These are phyloP conservation scores for Pleuronectes platessa DNA, from an alignment of 2,113 vertebrate genomes.

Conservation along the genomic window DNA sequence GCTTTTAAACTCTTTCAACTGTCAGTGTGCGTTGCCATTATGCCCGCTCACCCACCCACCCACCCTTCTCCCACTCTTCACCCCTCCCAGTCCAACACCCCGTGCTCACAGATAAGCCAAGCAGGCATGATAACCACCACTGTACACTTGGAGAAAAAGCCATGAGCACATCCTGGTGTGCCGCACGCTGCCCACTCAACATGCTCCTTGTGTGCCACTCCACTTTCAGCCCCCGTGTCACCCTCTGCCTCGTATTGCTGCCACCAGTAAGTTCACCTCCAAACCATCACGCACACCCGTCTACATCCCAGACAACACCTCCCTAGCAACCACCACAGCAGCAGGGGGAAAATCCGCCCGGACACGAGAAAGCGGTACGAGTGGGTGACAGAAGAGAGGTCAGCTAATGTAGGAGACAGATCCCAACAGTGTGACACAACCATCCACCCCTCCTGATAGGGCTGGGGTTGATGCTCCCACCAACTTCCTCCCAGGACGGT, in stretches of 20 bases:
- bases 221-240: slow-evolving; percentile 26
- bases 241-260: slow-evolving; percentile 15
- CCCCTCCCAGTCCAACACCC: slow-evolving; percentile 10
- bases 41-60: neutral
- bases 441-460: slow-evolving; percentile 3
- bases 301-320: slow-evolving; percentile 47
- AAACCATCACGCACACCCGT: slow-evolving; percentile 51
- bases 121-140: slow-evolving; percentile 39
- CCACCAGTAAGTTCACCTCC: slow-evolving; percentile 30
- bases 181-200: slow-evolving; percentile 62
- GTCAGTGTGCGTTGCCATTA: slow-evolving; percentile 37
- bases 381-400: slow-evolving; percentile 24
- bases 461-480: neutral
- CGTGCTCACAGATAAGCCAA: slow-evolving; percentile 57
- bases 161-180: slow-evolving; percentile 61
- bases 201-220: slow-evolving; percentile 40
- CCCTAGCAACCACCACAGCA: slow-evolving; percentile 18
- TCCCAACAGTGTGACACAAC: neutral
- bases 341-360: slow-evolving; percentile 19
- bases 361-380: neutral
- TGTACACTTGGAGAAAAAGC: slow-evolving; percentile 36
- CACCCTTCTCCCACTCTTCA: neutral
- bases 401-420: slow-evolving; percentile 26
- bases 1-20: slow-evolving; percentile 54
- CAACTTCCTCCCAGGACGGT: no score